Conservation (phyloP, 2,113 vertebrate genomes). For the Butastur rufipennis region DNA sequence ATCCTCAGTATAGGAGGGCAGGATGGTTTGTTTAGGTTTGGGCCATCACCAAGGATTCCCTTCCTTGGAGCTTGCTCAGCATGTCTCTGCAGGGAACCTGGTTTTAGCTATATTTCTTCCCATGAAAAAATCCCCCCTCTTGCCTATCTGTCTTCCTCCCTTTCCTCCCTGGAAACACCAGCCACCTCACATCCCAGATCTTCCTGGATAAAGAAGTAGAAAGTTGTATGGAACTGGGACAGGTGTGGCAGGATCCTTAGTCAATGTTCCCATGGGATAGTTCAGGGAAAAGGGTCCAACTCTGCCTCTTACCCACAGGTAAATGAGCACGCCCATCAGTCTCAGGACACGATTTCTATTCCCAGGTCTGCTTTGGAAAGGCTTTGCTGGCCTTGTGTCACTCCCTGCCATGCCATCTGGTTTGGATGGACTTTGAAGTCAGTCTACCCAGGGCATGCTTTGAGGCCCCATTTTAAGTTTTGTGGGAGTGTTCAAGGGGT, state of each 20-base stretch:
- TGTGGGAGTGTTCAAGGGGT: background rate
- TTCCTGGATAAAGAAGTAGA: background rate
- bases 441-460: background rate
- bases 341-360: rapidly evolving
- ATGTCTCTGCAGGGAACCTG: background rate
- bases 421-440: background rate
- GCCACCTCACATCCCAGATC: background rate
- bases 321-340: rapidly evolving
- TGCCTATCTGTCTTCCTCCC: background rate
- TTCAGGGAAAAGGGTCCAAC: background rate
- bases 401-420: background rate
- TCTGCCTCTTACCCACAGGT: background rate
- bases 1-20: background rate
- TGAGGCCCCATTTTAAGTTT: background rate
- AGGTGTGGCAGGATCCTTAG: background rate
- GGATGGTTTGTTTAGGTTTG: background rate
- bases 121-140: background rate
- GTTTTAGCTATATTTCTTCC: background rate
- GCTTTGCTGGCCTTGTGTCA: background rate
- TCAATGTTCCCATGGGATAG: background rate
- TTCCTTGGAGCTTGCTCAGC: background rate
- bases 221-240: background rate
- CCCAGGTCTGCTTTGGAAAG: background rate
- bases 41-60: background rate
- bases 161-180: background rate